Evolutionary conservation across 2,888 invertebrate species (phyloP), one percentile per base, ranked within the genome.

Genomic region (Pandemis cinnamomeana): DNA sequence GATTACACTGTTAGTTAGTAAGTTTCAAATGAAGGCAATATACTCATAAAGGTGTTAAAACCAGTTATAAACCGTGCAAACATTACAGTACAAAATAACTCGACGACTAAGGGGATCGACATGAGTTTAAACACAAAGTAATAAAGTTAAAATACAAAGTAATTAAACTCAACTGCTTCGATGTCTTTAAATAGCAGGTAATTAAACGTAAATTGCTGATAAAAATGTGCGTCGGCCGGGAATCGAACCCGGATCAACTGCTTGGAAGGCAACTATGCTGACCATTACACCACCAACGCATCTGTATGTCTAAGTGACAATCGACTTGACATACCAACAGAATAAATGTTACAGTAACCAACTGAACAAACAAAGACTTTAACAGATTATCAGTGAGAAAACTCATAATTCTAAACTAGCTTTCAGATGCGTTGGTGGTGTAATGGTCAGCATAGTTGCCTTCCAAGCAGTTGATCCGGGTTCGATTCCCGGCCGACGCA

Each of bases 231-330:
- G 68, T 72, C 58, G 72, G 72, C 72, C 72, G 72, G 69, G 69
- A 73, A 94, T 94, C 94, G 94, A 94, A 94, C 94, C 92, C 94
- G 94, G 94, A 94, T 94, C 94, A 94, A 94, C 94, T 94, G 94
- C 94, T 94, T 94, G 94, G 94, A 94, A 94, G 94, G 93, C 94
- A 94, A 94, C 94, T 94, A 94, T 94, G 94, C 94, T 94, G 92
- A 94, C 94, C 94, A 94, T 94, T 94, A 94, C 94, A 94, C 94
- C 94, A 94, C 94, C 94, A 88, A 91, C 94, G 94, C 94, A 55
- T 15, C 5, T 53, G 53, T 36, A 4, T 36, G 2, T 36, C 27
- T 2, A 36, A 36, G 27, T 36, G 27, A 36, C 1, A 36, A 36
- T 36, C 27, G 27, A 36, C 27, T 36, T 36, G 27, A 36, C 27